Conservation (phyloP, 1,140 invertebrate species). For the Dryas iulia region DNA sequence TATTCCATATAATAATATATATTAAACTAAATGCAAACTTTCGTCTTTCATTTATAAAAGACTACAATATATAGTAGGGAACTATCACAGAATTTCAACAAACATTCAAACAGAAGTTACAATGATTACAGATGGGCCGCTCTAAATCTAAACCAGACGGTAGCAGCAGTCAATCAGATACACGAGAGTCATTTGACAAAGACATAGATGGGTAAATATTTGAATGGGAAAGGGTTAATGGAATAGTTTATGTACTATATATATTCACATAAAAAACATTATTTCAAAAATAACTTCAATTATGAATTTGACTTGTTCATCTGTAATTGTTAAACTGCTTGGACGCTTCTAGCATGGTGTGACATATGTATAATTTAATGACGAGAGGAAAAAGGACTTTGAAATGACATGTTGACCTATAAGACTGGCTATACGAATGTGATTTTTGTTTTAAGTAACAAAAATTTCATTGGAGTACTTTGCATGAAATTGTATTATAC, state of each 20-base stretch:
- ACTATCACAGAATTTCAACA: background rate
- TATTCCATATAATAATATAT: background rate
- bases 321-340: background rate
- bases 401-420: no score
- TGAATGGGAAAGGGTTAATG: conserved; percentile 3
- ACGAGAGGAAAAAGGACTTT: background rate
- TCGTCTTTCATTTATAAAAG: conserved; percentile 22
- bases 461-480: no score
- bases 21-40: conserved; percentile 19
- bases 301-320: background rate
- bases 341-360: background rate
- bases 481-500: no score
- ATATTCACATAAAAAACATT: background rate
- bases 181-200: conserved; percentile 60
- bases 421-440: no score
- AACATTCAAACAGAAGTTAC: conserved; percentile 38
- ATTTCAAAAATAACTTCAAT: background rate
- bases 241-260: background rate
- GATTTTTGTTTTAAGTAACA: no score
- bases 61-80: background rate
- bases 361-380: background rate
- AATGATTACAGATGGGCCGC: conserved; percentile 71
- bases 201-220: conserved; percentile 75
- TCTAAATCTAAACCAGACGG: conserved; percentile 56
- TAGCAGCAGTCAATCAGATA: conserved; percentile 64